phyloP scores from a whole-genome alignment of 2,888 invertebrate genomes.

The Yponomeuta sedellus region DNA sequence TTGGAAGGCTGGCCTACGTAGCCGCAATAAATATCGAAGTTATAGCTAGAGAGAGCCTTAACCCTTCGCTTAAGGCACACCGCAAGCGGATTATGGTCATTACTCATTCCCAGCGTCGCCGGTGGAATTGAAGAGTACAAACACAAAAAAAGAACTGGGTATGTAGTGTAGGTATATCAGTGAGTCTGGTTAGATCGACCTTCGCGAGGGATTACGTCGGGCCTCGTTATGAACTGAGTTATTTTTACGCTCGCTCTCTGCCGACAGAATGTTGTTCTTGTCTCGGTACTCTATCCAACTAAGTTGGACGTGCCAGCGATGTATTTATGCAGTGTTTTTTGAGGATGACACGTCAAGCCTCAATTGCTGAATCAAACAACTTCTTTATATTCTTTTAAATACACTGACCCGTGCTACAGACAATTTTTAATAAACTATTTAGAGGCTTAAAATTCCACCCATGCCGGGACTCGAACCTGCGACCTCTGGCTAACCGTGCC shows the following conservation, averaged over 20 bases:
- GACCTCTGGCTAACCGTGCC: too few species aligned
- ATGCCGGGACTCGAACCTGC: too few species aligned
- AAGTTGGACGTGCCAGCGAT: background rate
- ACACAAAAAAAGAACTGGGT: background rate
- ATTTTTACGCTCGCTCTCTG: background rate
- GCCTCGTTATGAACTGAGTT: background rate
- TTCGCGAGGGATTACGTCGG: background rate
- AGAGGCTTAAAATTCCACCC: too few species aligned
- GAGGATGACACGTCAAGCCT: background rate
- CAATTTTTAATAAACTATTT: too few species aligned
- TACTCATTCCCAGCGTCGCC: slow-evolving; percentile 68
- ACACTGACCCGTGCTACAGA: too few species aligned
- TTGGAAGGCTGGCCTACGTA: slow-evolving; percentile 45
- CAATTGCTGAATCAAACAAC: background rate
- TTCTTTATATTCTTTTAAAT: too few species aligned
- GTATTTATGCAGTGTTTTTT: background rate
- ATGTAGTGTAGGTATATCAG: background rate
- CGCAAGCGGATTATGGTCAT: slow-evolving; percentile 72
- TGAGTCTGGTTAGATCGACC: slow-evolving; percentile 1
- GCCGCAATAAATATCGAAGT: slow-evolving; percentile 64
- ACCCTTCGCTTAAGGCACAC: slow-evolving; percentile 71
- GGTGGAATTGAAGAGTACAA: slow-evolving; percentile 31
- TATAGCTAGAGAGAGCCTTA: slow-evolving; percentile 61
- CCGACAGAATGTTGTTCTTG: background rate
- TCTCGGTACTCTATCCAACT: background rate